Percentiles rank a stretch among this genome's conserved stretches.
Evolutionary conservation across 1,140 invertebrate species (phyloP).

Genomic region (Ips typographus): DNA sequence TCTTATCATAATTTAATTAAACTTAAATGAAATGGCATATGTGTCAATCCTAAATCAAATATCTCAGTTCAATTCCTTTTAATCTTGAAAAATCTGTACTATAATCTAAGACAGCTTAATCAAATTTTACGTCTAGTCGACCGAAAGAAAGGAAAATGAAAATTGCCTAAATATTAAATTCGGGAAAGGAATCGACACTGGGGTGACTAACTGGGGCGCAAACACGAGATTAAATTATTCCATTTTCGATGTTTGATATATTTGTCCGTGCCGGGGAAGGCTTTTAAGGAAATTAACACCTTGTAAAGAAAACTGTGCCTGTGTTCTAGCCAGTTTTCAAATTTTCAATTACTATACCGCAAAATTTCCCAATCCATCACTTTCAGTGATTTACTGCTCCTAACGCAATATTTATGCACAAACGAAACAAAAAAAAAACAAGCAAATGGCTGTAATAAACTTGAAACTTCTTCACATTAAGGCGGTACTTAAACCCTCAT

Average conservation of each 20-base stretch:
- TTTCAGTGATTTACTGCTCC: conserved; percentile 38
- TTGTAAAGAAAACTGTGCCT: background rate
- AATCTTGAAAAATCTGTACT: no score
- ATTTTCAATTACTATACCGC: background rate
- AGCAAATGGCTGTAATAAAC: conserved; percentile 43
- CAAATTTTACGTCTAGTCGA: background rate
- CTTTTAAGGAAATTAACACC: conserved; percentile 23
- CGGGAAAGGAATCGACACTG: conserved; percentile 5
- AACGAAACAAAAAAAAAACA: conserved; percentile 17
- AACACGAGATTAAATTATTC: conserved; percentile 31
- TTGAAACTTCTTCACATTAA: conserved; percentile 42
- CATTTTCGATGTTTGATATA: conserved; percentile 26
- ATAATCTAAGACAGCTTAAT: background rate
- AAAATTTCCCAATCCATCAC: background rate
- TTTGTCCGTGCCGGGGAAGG: background rate
- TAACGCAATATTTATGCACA: conserved; percentile 40
- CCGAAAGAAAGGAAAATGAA: background rate
- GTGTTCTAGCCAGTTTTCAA: background rate
- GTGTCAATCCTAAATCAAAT: no score
- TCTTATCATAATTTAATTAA: no score
- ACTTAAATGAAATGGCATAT: no score
- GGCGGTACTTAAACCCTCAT: conserved; percentile 40
- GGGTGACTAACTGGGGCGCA: conserved; percentile 27
- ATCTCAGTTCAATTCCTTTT: no score
- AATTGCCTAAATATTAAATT: conserved; percentile 30